Conservation (phyloP, 2,888 invertebrate species). For the Cremastinae sp. region DNA sequence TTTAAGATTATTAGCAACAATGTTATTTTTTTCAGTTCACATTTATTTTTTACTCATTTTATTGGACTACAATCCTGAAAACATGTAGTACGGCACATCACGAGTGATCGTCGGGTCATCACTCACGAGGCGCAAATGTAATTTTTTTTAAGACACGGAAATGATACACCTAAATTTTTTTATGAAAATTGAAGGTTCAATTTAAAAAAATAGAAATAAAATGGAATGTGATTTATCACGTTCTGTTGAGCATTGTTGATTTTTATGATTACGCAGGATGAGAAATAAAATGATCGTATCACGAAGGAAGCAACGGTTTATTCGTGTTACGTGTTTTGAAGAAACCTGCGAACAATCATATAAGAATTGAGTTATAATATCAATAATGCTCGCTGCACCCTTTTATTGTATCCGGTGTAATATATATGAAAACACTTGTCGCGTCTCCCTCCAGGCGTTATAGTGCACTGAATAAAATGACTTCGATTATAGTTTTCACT, state of each 20-base stretch:
- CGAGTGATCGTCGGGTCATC: constrained; percentile 59
- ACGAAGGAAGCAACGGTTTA: constrained; percentile 40
- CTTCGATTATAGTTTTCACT: constrained; percentile 19
- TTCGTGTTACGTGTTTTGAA: constrained; percentile 26
- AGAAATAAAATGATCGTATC: not conserved
- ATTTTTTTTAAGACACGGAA: constrained; percentile 23
- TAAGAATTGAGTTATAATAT: constrained; percentile 38
- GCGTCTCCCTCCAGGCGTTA: constrained; percentile 2
- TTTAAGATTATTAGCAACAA: too few relatives aligned
- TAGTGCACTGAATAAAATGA: not conserved
- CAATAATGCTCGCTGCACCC: constrained; percentile 39
- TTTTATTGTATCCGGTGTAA: constrained; percentile 43
- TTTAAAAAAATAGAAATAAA: too few relatives aligned
- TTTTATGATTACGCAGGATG: not conserved
- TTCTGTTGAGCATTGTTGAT: not conserved
- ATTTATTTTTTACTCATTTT: constrained; percentile 2
- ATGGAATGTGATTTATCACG: too few relatives aligned
- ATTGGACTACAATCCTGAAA: constrained; percentile 22
- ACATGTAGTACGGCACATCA: constrained; percentile 21
- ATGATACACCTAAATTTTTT: too few relatives aligned
- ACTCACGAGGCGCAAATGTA: constrained; percentile 61
- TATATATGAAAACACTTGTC: constrained; percentile 38
- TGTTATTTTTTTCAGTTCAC: not conserved
- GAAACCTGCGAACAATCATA: not conserved
- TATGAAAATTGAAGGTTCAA: too few relatives aligned